Evolutionary conservation across 2,113 vertebrate species (phyloP), one percentile per base, ranked within the genome.

Genomic region (Plotosus lineatus): DNA sequence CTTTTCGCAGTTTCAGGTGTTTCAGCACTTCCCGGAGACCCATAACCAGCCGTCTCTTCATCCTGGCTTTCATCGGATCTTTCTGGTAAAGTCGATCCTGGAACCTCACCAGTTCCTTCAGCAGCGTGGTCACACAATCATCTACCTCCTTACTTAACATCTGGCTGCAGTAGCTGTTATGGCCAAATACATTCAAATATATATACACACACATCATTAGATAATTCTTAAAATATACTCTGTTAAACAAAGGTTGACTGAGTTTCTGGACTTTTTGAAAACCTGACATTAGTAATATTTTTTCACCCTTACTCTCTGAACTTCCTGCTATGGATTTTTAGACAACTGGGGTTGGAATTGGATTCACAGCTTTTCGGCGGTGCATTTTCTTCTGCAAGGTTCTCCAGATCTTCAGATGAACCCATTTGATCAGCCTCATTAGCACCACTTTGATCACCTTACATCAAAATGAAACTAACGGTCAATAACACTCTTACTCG

Each of bases 1-100:
- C 83, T 89, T 96, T 98, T 82, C 90, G 92, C 78, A 99, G 95
- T 84, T 95, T 97, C 83, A 99, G 92, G 80, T 99, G 96, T 87
- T 99, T 99, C 71, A 96, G 90, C 42, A 99, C 98, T 88, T 99
- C 98, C 81, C 98, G 87, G 71, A 99, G 93, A 28, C 98, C 98
- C 96, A 99, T 94, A 58, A 99, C 98, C 0, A 99, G 89, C n/a
- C 98, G 93, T 21, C 97, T 94, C 87, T 98, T 98, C 89, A 96
- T 95, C 87, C 95, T 97, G 55, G 98, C 97, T 88, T 98, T 98
- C 85, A 96, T 95, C 9, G 98, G 98, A 84, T 99, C 97, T 80
- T 98, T 98, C 91, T 97, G 96, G 91, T 98, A 97, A 85, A 97
- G 92, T 1, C 97, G 97, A 89, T 99, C 98, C 91, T 99, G 98